Percentiles rank a stretch among this genome's conserved stretches.
Evolutionary conservation across 2,888 invertebrate genomes (phyloP).

Genomic region (Crepidodera aurea): DNA sequence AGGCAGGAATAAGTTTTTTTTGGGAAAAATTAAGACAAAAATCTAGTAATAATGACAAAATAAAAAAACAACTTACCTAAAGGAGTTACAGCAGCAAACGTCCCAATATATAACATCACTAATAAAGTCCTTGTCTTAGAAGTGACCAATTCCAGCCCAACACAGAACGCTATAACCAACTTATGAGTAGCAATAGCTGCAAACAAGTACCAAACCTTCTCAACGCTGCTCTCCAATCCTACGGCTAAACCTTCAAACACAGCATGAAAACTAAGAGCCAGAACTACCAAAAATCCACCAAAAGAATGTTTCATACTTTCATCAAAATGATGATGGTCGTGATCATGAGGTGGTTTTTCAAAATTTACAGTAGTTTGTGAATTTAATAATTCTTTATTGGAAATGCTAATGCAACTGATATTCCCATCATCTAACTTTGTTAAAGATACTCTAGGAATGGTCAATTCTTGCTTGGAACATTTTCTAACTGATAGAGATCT

Average conservation of each 20-base stretch:
- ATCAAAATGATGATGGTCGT: conserved; percentile 41
- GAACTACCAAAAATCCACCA: conserved; percentile 69
- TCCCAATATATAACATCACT: conserved; percentile 67
- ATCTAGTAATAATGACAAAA: too few species aligned
- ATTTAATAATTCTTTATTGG: conserved; percentile 55
- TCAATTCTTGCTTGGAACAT: conserved; percentile 58
- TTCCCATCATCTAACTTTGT: conserved; percentile 56
- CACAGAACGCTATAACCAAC: conserved; percentile 72
- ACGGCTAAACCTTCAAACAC: conserved; percentile 75
- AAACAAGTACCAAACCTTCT: conserved; percentile 70
- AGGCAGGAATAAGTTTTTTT: too few species aligned
- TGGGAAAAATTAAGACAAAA: too few species aligned
- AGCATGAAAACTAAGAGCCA: conserved; percentile 74
- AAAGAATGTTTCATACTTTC: conserved; percentile 63
- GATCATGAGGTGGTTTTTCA: conserved; percentile 32
- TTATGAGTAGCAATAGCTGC: conserved; percentile 74
- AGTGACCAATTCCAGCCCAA: conserved; percentile 70
- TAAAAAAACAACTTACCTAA: conserved; percentile 60
- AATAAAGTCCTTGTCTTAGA: conserved; percentile 62
- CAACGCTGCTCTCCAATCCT: conserved; percentile 67
- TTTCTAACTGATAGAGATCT: conserved; percentile 65
- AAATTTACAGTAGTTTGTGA: conserved; percentile 52
- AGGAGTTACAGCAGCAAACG: conserved; percentile 73
- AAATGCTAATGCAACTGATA: conserved; percentile 55
- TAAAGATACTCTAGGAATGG: conserved; percentile 56